Evolutionary conservation across 2,888 invertebrate species (phyloP).

Genomic region (Noctua fimbriata): DNA sequence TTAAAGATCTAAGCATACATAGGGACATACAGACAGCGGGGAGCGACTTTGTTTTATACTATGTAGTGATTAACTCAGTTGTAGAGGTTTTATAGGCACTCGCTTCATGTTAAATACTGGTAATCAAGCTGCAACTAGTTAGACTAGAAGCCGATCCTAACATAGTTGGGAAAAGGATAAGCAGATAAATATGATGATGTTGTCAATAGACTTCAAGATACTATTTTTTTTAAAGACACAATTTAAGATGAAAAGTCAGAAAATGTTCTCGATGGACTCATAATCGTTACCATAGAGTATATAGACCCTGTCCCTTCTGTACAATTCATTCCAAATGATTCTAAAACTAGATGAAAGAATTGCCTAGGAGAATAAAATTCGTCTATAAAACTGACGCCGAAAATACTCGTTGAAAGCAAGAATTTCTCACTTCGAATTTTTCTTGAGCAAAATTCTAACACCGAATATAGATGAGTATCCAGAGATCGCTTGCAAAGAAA

Average conservation of each 20-base stretch:
- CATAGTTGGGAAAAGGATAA: background rate
- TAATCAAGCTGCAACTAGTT: too few relatives aligned
- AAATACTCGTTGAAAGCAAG: background rate
- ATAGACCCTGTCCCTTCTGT: background rate
- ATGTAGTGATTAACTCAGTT: too few relatives aligned
- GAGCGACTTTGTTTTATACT: too few relatives aligned
- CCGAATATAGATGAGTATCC: background rate
- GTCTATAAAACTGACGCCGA: conserved; percentile 27
- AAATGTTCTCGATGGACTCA: background rate
- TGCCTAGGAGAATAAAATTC: conserved; percentile 21
- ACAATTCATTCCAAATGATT: conserved; percentile 26
- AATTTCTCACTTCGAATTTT: conserved; percentile 21
- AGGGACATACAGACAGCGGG: too few relatives aligned
- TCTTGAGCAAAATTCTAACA: conserved; percentile 14
- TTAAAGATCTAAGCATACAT: too few relatives aligned
- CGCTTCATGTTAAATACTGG: too few relatives aligned
- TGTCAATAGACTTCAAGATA: background rate
- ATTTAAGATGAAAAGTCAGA: background rate
- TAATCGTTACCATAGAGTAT: conserved; percentile 13
- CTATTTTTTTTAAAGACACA: background rate
- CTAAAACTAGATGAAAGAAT: conserved; percentile 41
- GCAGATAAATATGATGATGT: background rate
- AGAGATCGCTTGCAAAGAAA: conserved; percentile 8
- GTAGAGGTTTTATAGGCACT: too few relatives aligned
- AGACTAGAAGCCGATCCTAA: background rate